Evolutionary conservation across 2,888 invertebrate genomes (phyloP), one percentile per base, ranked within the genome.

Genomic region (Achlya flavicornis): DNA sequence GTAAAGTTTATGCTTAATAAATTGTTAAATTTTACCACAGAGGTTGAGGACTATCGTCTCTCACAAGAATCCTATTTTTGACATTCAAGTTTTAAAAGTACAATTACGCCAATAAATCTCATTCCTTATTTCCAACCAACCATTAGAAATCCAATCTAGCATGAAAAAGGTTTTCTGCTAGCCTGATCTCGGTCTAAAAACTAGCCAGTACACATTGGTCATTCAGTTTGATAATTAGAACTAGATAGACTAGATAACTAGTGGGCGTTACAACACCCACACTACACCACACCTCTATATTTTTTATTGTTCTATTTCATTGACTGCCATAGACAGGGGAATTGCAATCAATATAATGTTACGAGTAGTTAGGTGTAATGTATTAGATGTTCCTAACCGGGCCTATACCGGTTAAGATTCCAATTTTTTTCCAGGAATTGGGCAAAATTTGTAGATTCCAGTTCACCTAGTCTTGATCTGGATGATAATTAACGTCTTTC

Each of bases 231-330:
- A 6, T 16, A 26, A 26, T 2, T 26, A 26, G 26, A 48, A 46
- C 46, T 46, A 5, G 14, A 46, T 46, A n/a, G 46, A n/a, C 53
- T 53, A 53, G 16, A 53, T 53, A 53, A 53, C 53, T 53, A 19
- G 10, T 53, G 53, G 53, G 53, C 53, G 53, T 53, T 53, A 8
- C 48, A 46, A 46, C 46, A 46, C 46, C 46, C 46, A 16, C 16
- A 19, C n/a, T 10, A 10, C 19, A 19, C 53, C 53, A 46, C 46
- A 4, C 46, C 46, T 46, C 10, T 53, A n/a, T 3, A 6, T n/a
- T 48, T n/a, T n/a, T 4, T 16, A 43, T 46, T n/a, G n/a, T 46
- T 43, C 48, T 48, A 48, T 48, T 48, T 16, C 48, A 48, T n/a
- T 48, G 7, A 16, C 4, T 19, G 4, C 19, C 10, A 19, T 10